These are phyloP conservation scores for Emys orbicularis DNA, from an alignment of 2,797 vertebrate genomes.

Conservation along the genomic window DNA sequence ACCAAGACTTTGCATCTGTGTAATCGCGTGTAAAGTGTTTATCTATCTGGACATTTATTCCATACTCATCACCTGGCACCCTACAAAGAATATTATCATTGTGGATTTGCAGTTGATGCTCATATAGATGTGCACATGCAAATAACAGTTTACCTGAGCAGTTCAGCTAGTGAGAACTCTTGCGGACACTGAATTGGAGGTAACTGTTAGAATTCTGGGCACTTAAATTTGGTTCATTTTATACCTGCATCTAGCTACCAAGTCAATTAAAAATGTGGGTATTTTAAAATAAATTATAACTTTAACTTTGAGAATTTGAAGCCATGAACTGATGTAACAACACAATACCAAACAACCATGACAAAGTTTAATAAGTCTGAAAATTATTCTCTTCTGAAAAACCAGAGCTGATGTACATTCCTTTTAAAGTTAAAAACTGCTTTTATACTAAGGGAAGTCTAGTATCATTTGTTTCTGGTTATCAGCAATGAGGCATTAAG, in stretches of 20 bases:
- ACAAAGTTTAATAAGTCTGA: neutral
- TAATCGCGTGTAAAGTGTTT: constrained; percentile 38
- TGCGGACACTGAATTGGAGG: neutral
- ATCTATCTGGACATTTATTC: constrained; percentile 35
- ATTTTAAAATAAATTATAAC: constrained; percentile 60
- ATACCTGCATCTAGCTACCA: constrained; percentile 12
- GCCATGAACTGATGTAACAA: constrained; percentile 52
- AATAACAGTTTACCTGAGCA: constrained; percentile 61
- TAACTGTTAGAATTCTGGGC: constrained; percentile 42
- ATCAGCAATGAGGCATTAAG: neutral
- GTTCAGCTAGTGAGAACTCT: constrained; percentile 26
- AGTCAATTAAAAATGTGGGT: constrained; percentile 53
- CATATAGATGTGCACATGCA: constrained; percentile 48
- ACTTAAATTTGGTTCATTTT: constrained; percentile 58
- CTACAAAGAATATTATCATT: constrained; percentile 35
- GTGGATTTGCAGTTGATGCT: constrained; percentile 36
- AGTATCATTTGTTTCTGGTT: neutral
- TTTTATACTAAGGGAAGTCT: neutral
- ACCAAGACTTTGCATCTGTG: constrained; percentile 15
- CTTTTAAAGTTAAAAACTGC: constrained; percentile 22
- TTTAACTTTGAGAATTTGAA: constrained; percentile 50
- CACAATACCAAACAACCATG: constrained; percentile 8
- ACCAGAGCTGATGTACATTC: constrained; percentile 18
- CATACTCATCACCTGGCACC: constrained; percentile 41
- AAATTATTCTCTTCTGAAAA: neutral